phyloP scores from a whole-genome alignment of 2,113 vertebrate genomes.

The Litocranius walleri region DNA sequence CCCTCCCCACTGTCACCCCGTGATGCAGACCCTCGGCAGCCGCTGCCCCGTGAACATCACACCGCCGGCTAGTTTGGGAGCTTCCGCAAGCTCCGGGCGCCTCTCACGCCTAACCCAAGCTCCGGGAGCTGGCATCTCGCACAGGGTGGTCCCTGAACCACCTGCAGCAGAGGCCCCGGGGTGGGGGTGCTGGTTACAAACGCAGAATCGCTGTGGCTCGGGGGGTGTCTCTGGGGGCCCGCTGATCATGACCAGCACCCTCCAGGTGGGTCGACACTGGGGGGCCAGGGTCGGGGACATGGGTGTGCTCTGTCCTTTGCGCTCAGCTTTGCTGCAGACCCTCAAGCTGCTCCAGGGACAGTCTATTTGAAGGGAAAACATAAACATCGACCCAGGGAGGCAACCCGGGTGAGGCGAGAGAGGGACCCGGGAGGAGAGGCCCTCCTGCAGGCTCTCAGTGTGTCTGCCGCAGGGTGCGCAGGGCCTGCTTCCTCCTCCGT shows the following conservation, averaged over 20 bases:
- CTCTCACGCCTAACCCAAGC: background rate
- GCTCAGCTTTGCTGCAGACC: background rate
- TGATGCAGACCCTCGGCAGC: background rate
- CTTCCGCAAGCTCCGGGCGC: background rate
- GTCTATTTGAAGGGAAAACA: background rate
- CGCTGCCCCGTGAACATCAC: no score
- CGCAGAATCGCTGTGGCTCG: background rate
- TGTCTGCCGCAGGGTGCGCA: accelerated
- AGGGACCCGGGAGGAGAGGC: background rate
- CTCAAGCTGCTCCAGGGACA: background rate
- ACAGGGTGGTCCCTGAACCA: background rate
- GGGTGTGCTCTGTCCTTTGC: background rate
- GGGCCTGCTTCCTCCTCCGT: background rate
- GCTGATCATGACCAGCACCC: background rate
- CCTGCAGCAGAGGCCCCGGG: background rate
- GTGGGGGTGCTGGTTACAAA: background rate
- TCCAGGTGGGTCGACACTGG: accelerated
- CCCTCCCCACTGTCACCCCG: background rate
- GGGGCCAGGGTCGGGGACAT: accelerated
- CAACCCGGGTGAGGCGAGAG: background rate
- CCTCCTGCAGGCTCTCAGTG: accelerated
- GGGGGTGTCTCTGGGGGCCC: accelerated
- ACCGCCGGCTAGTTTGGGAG: no score
- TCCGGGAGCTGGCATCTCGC: background rate
- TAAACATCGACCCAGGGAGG: background rate